These are phyloP conservation scores for Neosalanx taihuensis DNA, from an alignment of 2,797 vertebrate genomes.

Conservation along the genomic window DNA sequence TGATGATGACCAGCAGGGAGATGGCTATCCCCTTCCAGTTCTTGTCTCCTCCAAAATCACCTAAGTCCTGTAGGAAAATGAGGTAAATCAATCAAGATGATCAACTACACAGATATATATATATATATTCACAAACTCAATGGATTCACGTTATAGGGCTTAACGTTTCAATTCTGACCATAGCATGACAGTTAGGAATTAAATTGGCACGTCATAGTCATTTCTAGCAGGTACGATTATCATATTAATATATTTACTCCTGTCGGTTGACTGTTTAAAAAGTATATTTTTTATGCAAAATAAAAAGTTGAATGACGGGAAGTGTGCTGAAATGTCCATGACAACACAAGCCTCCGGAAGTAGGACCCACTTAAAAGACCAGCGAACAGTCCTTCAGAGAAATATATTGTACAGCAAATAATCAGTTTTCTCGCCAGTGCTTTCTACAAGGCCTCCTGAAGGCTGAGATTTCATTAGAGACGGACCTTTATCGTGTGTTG, in stretches of 20 bases:
- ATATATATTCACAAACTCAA: neutral
- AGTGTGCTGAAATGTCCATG: too few relatives aligned
- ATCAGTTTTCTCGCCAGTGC: neutral
- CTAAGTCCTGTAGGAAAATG: constrained; percentile 53
- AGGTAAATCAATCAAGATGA: neutral
- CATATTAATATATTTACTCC: too few relatives aligned
- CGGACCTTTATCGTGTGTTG: neutral
- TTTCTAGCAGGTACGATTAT: too few relatives aligned
- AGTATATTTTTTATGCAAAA: too few relatives aligned
- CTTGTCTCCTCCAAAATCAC: constrained; percentile 55
- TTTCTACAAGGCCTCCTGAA: neutral
- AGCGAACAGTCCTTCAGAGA: neutral
- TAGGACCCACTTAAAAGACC: too few relatives aligned
- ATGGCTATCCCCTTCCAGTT: constrained; percentile 79
- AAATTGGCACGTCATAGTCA: too few relatives aligned
- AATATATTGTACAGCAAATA: neutral
- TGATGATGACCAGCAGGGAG: constrained; percentile 71
- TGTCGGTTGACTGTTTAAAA: too few relatives aligned
- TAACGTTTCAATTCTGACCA: too few relatives aligned
- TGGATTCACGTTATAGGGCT: too few relatives aligned
- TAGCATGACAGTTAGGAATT: too few relatives aligned
- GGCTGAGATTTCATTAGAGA: neutral
- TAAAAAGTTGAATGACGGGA: too few relatives aligned
- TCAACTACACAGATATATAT: neutral
- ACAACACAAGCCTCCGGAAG: too few relatives aligned